Evolutionary conservation across 35 echinoderm and acorn worm species (phyloP).

Genomic region (Chiridota heheva): DNA sequence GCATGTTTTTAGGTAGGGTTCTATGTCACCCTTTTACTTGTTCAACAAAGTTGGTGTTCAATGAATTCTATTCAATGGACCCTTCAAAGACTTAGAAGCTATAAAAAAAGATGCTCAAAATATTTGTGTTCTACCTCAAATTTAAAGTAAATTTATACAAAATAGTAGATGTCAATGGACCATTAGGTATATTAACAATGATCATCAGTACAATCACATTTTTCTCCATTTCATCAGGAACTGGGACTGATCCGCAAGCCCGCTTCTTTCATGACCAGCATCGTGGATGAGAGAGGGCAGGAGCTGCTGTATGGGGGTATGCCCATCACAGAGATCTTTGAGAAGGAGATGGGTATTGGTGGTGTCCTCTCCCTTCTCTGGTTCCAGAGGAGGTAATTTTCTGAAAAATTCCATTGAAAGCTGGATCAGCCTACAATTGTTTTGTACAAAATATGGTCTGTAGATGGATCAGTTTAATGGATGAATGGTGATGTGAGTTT

Average conservation of each 20-base stretch:
- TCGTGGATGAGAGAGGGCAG: conserved; percentile 91
- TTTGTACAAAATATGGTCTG: no score
- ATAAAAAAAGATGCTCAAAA: no score
- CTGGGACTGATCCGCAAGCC: conserved; percentile 95
- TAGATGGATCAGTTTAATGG: no score
- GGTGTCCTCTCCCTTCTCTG: conserved; percentile 86
- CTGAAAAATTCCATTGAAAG: background rate
- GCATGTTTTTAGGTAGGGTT: no score
- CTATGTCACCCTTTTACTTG: no score
- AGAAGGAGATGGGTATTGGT: conserved; percentile 93
- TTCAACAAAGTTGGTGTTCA: no score
- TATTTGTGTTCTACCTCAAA: background rate
- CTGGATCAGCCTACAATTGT: no score
- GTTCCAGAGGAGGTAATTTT: conserved; percentile 87
- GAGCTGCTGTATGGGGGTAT: conserved; percentile 96
- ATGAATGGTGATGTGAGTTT: no score
- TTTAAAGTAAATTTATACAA: background rate
- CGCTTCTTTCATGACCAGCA: conserved; percentile 99
- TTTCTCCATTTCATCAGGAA: conserved; percentile 63
- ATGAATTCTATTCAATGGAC: no score
- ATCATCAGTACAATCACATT: no score
- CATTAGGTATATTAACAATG: background rate
- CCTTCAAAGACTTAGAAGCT: no score
- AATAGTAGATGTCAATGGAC: background rate
- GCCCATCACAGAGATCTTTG: conserved; percentile 87